A percentile compares a stretch with the other conserved stretches of the same genome.
These are phyloP conservation scores for Thalpophila matura DNA, from an alignment of 2,888 invertebrate genomes.

Conservation along the genomic window DNA sequence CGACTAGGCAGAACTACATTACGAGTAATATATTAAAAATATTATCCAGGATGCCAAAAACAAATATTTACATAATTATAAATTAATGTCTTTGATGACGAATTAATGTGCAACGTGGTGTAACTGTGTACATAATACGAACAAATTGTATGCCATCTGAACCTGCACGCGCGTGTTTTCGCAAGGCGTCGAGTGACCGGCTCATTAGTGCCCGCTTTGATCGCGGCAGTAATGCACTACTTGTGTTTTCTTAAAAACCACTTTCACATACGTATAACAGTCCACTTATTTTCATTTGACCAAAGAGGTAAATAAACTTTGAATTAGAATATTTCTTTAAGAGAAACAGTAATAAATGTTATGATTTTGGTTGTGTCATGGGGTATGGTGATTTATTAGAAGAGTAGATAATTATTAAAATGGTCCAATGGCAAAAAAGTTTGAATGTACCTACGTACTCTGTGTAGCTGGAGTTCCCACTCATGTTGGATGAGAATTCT, in stretches of 20 bases:
- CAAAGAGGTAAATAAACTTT: slow-evolving; percentile 13
- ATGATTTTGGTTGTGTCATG: background rate
- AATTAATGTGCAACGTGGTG: slow-evolving; percentile 21
- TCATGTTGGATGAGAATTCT: too few relatives aligned
- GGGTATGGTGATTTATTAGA: background rate
- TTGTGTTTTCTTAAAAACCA: slow-evolving; percentile 64
- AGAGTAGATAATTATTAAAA: background rate
- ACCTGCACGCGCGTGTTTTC: slow-evolving; percentile 29
- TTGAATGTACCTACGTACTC: background rate
- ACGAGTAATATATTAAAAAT: too few relatives aligned
- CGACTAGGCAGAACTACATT: too few relatives aligned
- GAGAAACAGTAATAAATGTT: background rate
- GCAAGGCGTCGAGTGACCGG: slow-evolving; percentile 46
- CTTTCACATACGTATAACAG: slow-evolving; percentile 29
- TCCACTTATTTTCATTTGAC: slow-evolving; percentile 37
- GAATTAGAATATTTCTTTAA: slow-evolving; percentile 1
- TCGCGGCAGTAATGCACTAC: slow-evolving; percentile 66
- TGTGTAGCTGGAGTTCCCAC: background rate
- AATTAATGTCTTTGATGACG: slow-evolving; percentile 14
- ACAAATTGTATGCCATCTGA: slow-evolving; percentile 40
- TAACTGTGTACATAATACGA: slow-evolving; percentile 18
- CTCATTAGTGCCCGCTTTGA: slow-evolving; percentile 71
- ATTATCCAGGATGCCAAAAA: too few relatives aligned
- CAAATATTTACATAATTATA: background rate
- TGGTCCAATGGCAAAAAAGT: background rate